Percentiles rank a stretch among this genome's conserved stretches.
Conservation (phyloP, 2,888 invertebrate species). For the Monochamus alternatus region DNA sequence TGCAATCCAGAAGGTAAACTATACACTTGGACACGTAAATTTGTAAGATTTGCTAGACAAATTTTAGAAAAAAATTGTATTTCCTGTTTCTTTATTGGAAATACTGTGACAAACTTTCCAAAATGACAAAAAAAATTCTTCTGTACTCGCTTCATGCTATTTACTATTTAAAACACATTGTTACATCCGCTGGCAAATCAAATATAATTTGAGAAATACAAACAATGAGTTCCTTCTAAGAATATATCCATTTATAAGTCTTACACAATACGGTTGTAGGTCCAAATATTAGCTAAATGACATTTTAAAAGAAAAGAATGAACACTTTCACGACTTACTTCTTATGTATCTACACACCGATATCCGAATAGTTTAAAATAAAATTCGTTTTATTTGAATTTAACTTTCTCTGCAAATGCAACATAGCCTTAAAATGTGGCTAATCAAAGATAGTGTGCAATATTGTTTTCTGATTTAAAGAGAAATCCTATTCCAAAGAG, state of each 20-base stretch:
- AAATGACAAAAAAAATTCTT: no score
- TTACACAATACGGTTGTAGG: no score
- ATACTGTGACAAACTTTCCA: no score
- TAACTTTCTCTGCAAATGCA: slow-evolving; percentile 16
- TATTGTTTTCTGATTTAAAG: neutral
- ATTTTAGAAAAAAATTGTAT: no score
- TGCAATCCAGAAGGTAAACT: slow-evolving; percentile 90
- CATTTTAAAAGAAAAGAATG: neutral
- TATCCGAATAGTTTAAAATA: neutral
- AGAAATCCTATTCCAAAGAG: neutral
- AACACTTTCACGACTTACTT: neutral
- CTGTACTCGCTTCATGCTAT: no score
- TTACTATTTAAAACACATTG: no score
- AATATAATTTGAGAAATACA: no score
- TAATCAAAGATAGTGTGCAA: slow-evolving; percentile 7
- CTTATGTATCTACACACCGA: neutral
- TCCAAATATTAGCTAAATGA: neutral
- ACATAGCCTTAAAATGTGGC: slow-evolving; percentile 1
- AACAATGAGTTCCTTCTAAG: no score
- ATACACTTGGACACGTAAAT: neutral
- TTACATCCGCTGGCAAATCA: no score
- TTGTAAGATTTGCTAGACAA: neutral
- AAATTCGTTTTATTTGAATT: slow-evolving; percentile 1
- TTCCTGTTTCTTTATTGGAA: no score
- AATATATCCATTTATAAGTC: no score